Percentiles rank a stretch among this genome's conserved stretches.
phyloP scores from a whole-genome alignment of 2,797 vertebrate genomes.

The Chaetodon trifasciatus region DNA sequence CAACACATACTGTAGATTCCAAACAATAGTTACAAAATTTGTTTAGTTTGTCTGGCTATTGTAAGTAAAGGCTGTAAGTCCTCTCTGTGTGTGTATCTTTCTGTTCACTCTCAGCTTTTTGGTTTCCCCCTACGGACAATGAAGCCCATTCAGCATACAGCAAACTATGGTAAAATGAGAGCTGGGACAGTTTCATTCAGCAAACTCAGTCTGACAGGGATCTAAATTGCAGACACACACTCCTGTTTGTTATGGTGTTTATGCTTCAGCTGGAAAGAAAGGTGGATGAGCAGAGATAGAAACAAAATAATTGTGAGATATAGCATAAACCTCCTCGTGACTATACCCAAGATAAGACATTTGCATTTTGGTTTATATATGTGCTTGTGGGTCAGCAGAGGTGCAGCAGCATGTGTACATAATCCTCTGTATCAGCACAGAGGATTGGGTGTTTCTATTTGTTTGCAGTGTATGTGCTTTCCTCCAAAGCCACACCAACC shows the following conservation, averaged over 20 bases:
- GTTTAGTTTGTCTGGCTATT: neutral
- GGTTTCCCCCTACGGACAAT: neutral
- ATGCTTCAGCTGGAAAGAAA: slow-evolving; percentile 18
- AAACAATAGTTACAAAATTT: neutral
- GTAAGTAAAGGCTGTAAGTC: neutral
- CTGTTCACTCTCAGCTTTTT: neutral
- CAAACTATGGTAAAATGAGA: neutral
- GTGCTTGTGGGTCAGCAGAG: slow-evolving; percentile 21
- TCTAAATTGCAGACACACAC: neutral
- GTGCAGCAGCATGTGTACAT: slow-evolving; percentile 26
- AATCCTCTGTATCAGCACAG: slow-evolving; percentile 16
- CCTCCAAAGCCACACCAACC: slow-evolving; percentile 26
- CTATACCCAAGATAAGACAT: slow-evolving; percentile 33
- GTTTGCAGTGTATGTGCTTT: slow-evolving; percentile 24
- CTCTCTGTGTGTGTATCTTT: neutral
- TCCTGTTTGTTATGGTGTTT: neutral
- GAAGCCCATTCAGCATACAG: slow-evolving; percentile 2
- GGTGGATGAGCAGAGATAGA: slow-evolving; percentile 7
- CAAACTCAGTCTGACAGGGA: neutral
- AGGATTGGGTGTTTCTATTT: slow-evolving; percentile 45
- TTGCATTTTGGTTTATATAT: slow-evolving; percentile 15
- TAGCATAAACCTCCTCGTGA: slow-evolving; percentile 18
- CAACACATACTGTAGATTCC: neutral
- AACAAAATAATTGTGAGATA: neutral
- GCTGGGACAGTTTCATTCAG: slow-evolving; percentile 11